Base-by-base conservation (phyloP, 2,888 invertebrate species). In the Bibio marci region DNA sequence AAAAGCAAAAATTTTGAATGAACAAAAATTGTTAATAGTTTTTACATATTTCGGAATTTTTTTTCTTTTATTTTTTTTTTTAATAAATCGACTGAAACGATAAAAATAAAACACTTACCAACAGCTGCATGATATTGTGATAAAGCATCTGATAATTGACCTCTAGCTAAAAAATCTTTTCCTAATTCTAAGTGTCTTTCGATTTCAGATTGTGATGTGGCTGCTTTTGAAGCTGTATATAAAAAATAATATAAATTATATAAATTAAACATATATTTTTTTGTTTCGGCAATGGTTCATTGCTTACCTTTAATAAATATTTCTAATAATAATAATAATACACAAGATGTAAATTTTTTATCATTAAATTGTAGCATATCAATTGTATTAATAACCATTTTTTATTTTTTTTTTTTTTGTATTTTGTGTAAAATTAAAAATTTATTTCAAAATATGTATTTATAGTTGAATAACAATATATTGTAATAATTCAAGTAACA, bases 101-200 rank as follows among this genome's bases (percentile, higher is more conserved):
- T 19, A 10, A 40, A 38, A 14, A 35, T 22, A 41, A 27, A 30
- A 32, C 30, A 64, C 78, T 69, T 58, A 86, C 87, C 94, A 50
- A 98, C 88, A 50, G 97, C 98, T 44, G 90, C 86, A 69, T 98
- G 95, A 64, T 92, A 98, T 59, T 98, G 95, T 43, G 88, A 83
- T 37, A 99, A 64, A 10, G 98, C 97, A 66, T 98, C 97, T 35
- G 87, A 80, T 45, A 95, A 73, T 59, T 97, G 92, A 26, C 95
- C 94, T 48, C 80, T 77, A 30, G 88, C 82, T 51, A 98, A 66
- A 61, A 92, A 81, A 56, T 88, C 80, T 56, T 81, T 83, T 2
- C 97, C 98, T 60, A 91, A 66, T 58, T 95, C 90, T 59, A 98
- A 68, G 67, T 98, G 95, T 55, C 80, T 82, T 52, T 88, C 82